A percentile compares a stretch with the other conserved stretches of the same genome.
phyloP scores from a whole-genome alignment of 2,888 invertebrate species.

The Epistrophella euchroma region DNA sequence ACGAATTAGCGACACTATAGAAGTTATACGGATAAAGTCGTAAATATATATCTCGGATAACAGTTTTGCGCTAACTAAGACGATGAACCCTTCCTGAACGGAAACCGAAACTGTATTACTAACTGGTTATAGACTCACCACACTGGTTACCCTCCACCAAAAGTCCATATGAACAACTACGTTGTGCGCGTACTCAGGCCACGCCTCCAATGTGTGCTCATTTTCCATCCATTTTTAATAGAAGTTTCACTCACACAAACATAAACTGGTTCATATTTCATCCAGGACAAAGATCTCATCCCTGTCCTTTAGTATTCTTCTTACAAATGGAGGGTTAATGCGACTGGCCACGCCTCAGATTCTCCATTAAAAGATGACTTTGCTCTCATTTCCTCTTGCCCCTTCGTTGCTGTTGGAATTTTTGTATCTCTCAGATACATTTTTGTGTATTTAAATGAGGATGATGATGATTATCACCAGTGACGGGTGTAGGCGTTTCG shows the following conservation, averaged over 20 bases:
- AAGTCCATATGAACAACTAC: constrained; percentile 45
- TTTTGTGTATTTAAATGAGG: constrained; percentile 74
- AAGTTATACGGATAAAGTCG: constrained; percentile 53
- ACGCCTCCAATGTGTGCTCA: constrained; percentile 72
- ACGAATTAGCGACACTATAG: constrained; percentile 32
- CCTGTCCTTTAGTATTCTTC: constrained; percentile 26
- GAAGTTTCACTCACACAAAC: constrained; percentile 50
- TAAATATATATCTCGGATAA: constrained; percentile 49
- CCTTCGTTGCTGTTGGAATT: constrained; percentile 36
- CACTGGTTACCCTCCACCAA: constrained; percentile 76
- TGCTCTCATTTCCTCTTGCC: constrained; percentile 63
- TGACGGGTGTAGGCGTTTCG: constrained; percentile 75
- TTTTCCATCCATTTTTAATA: constrained; percentile 58
- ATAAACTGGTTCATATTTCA: not conserved
- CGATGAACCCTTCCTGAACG: constrained; percentile 81
- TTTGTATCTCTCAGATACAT: constrained; percentile 64
- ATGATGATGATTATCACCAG: constrained; percentile 69
- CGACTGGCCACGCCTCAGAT: constrained; percentile 51
- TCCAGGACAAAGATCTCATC: constrained; percentile 32
- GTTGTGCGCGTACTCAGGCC: constrained; percentile 67
- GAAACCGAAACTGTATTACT: constrained; percentile 83
- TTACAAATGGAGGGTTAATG: constrained; percentile 71
- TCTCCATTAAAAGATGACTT: constrained; percentile 66
- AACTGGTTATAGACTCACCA: constrained; percentile 76
- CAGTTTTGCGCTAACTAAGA: constrained; percentile 60